phyloP scores from a whole-genome alignment of 2,888 invertebrate species.

The Clostera curtula region DNA sequence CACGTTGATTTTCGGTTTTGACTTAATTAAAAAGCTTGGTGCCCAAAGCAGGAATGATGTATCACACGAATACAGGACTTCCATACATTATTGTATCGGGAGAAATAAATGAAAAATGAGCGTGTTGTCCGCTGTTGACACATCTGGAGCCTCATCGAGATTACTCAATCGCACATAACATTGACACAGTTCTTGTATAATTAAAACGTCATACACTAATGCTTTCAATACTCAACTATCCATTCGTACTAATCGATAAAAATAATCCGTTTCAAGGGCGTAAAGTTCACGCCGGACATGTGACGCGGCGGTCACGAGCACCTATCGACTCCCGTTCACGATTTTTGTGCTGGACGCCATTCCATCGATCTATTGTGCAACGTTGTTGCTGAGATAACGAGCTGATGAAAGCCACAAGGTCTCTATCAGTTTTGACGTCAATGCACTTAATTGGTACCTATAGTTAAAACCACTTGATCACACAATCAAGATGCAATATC shows the following conservation, averaged over 20 bases:
- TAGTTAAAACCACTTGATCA: constrained; percentile 18
- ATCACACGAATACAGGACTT: too few relatives aligned
- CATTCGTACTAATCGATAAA: constrained; percentile 16
- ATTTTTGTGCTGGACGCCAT: constrained; percentile 30
- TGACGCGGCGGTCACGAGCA: constrained; percentile 49
- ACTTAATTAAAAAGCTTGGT: too few relatives aligned
- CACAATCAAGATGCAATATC: constrained; percentile 24
- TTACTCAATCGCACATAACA: constrained; percentile 13
- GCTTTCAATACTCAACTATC: constrained; percentile 20
- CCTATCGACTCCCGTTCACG: constrained; percentile 44
- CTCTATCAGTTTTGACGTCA: constrained; percentile 24
- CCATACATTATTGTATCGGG: too few relatives aligned
- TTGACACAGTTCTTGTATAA: constrained; percentile 23
- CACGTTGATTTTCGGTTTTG: too few relatives aligned
- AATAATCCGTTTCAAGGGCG: constrained; percentile 40
- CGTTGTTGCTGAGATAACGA: constrained; percentile 24
- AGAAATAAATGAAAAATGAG: too few relatives aligned
- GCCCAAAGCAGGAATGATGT: too few relatives aligned
- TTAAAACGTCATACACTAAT: constrained; percentile 24
- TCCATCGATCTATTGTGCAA: constrained; percentile 42
- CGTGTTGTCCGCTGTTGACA: background rate
- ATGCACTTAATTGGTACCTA: constrained; percentile 23
- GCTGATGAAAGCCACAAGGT: constrained; percentile 34
- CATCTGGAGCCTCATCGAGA: background rate
- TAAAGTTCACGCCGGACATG: constrained; percentile 46